A percentile compares a stretch with the other conserved stretches of the same genome.
Evolutionary conservation across 2,113 vertebrate genomes (phyloP).

Genomic region (Helogale parvula): DNA sequence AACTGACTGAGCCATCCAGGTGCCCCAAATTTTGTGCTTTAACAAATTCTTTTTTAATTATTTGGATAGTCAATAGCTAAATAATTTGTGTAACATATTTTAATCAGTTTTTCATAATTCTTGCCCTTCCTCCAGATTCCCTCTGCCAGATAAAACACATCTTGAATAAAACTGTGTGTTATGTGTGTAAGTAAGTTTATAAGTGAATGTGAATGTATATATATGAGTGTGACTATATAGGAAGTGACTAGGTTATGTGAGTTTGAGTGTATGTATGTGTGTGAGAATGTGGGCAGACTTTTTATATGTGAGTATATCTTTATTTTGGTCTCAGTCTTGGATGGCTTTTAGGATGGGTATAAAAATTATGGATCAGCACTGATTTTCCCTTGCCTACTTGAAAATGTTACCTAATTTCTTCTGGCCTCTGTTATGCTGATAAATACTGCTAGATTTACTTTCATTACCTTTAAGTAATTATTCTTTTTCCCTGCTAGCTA

Average conservation of each 20-base stretch:
- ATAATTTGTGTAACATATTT: neutral
- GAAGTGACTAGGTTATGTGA: neutral
- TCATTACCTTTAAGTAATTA: neutral
- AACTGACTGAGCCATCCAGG: too few species aligned
- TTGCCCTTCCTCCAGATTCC: neutral
- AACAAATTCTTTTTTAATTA: neutral
- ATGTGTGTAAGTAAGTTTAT: neutral
- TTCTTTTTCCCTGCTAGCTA: neutral
- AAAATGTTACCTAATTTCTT: neutral
- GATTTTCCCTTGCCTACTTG: neutral
- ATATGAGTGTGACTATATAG: neutral
- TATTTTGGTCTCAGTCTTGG: neutral
- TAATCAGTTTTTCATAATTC: neutral
- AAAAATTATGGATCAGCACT: neutral
- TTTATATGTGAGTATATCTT: neutral
- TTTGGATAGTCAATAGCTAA: neutral
- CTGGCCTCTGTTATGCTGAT: neutral
- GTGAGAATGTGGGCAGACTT: neutral
- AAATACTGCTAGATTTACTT: neutral
- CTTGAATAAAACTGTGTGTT: neutral
- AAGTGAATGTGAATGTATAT: neutral
- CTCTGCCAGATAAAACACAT: neutral
- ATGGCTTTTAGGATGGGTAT: neutral
- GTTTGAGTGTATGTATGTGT: neutral
- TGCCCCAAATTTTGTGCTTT: neutral